Conservation (phyloP, 2,113 vertebrate species). For the Poeciliopsis prolifica region DNA sequence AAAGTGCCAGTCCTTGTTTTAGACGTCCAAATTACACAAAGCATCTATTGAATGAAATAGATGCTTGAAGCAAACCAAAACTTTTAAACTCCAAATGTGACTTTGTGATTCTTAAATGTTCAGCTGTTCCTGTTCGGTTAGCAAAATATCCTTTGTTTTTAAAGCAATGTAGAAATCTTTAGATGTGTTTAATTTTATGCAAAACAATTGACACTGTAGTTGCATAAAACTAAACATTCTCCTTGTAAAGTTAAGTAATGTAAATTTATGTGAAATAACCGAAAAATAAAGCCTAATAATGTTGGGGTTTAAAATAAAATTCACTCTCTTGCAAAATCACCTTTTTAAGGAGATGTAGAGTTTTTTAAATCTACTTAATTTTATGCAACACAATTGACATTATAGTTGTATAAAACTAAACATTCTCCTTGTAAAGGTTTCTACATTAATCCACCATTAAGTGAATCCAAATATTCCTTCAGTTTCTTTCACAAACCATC, state of each 20-base stretch:
- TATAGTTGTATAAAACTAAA: not conserved
- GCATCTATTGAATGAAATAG: not conserved
- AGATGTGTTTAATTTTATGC: too few species aligned
- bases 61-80: not conserved
- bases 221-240: not conserved
- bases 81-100: not conserved
- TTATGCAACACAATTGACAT: not conserved
- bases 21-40: not conserved
- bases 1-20: slow-evolving; percentile 4
- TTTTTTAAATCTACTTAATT: too few species aligned
- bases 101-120: not conserved
- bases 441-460: too few species aligned
- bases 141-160: not conserved
- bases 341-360: too few species aligned
- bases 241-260: not conserved
- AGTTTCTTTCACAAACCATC: not conserved
- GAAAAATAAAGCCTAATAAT: not conserved
- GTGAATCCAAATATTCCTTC: not conserved
- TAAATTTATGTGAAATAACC: not conserved
- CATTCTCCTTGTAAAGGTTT: not conserved
- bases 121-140: not conserved
- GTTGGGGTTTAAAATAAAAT: not conserved
- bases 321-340: too few species aligned
- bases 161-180: not conserved
- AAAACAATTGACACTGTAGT: not conserved